These are phyloP conservation scores for Rhea pennata DNA, from an alignment of 2,113 vertebrate genomes.

Conservation along the genomic window DNA sequence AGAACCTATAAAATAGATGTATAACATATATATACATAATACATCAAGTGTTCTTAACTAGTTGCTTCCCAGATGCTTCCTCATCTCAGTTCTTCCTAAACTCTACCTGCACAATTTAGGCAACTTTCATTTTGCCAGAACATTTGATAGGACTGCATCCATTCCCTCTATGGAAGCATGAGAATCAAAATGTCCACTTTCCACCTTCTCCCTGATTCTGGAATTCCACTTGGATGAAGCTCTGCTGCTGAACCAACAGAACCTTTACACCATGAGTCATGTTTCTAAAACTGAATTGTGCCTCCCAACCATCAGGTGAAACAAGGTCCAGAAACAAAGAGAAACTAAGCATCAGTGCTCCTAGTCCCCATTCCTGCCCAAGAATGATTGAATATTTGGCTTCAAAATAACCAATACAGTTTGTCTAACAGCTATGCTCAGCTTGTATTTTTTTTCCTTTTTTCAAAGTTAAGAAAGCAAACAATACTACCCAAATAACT, in stretches of 20 bases:
- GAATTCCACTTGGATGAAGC: neutral
- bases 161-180: neutral
- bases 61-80: neutral
- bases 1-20: neutral
- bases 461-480: neutral
- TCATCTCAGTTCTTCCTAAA: neutral
- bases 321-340: neutral
- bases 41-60: neutral
- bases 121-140: neutral
- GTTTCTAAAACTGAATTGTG: neutral
- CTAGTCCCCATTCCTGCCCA: neutral
- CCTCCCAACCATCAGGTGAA: neutral
- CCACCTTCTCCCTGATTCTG: neutral
- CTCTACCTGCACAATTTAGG: neutral
- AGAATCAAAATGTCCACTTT: neutral
- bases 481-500: neutral
- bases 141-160: neutral
- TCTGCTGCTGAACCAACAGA: neutral
- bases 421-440: neutral
- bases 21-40: neutral
- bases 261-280: neutral
- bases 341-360: neutral
- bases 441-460: neutral
- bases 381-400: neutral
- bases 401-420: slow-evolving; percentile 5